Conservation (phyloP, 37 sponge, comb jelly and placozoan species). For the Beroe forskalii region DNA sequence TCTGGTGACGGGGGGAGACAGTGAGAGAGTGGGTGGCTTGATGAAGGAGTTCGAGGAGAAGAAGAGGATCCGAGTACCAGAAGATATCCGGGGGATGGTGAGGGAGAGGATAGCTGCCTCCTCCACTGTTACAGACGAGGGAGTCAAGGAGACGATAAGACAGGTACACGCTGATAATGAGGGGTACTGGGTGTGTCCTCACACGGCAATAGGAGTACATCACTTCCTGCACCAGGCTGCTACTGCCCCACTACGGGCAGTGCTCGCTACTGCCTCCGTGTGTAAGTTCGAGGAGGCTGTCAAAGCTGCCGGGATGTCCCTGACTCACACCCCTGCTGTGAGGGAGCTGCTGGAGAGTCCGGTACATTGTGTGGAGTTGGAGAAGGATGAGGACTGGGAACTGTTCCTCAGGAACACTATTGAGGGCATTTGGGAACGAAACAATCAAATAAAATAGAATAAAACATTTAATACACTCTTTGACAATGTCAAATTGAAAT, state of each 20-base stretch:
- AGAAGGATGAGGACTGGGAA: conserved; percentile 72
- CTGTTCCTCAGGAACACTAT: conserved; percentile 51
- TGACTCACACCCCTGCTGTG: background rate
- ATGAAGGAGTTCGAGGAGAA: conserved; percentile 65
- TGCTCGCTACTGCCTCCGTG: conserved; percentile 71
- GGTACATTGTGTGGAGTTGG: conserved; percentile 44
- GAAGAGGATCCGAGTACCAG: background rate
- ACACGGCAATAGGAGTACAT: conserved; percentile 70
- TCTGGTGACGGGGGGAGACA: conserved; percentile 51
- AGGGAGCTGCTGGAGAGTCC: background rate
- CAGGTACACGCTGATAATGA: conserved; percentile 51
- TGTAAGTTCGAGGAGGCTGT: conserved; percentile 71
- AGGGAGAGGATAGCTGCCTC: conserved; percentile 9
- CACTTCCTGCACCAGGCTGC: background rate
- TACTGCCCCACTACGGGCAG: background rate
- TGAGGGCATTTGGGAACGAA: background rate
- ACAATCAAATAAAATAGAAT: too few relatives aligned
- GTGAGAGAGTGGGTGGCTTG: background rate
- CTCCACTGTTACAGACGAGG: conserved; percentile 23
- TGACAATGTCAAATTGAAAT: too few relatives aligned
- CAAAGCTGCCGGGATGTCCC: conserved; percentile 40
- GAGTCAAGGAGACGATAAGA: conserved; percentile 60
- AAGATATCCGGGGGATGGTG: background rate
- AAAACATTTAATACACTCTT: too few relatives aligned
- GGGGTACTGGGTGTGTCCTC: conserved; percentile 71